phyloP scores from a whole-genome alignment of 2,113 vertebrate genomes.

The Pitta sordida region DNA sequence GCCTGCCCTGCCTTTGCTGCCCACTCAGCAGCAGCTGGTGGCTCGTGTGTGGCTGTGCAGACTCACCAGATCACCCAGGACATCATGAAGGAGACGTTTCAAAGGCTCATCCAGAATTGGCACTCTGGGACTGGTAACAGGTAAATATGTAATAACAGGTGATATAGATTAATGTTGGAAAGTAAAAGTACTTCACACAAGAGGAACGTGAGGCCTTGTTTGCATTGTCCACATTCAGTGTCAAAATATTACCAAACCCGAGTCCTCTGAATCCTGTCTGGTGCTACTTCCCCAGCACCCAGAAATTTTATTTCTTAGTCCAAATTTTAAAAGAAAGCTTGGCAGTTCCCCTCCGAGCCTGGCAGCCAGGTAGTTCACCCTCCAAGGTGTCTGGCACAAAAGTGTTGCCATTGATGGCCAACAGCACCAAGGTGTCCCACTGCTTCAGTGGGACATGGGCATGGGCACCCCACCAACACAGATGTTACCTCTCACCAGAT shows the following conservation, averaged over 20 bases:
- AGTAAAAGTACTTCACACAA: not conserved
- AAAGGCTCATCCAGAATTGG: constrained; percentile 8
- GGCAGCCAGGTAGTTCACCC: rapidly evolving
- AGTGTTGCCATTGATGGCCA: rapidly evolving
- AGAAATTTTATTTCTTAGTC: not conserved
- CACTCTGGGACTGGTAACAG: constrained; percentile 14
- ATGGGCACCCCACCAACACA: rapidly evolving
- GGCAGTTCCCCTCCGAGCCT: rapidly evolving
- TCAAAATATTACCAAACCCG: not conserved
- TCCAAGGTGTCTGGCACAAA: rapidly evolving
- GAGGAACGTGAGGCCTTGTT: rapidly evolving
- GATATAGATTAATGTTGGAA: rapidly evolving
- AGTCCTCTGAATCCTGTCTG: rapidly evolving
- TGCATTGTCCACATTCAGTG: not conserved
- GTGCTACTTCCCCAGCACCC: not conserved
- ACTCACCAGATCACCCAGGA: constrained; percentile 57
- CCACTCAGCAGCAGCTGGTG: not conserved
- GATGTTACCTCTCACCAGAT: not conserved
- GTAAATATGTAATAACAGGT: not conserved
- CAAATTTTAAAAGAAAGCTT: not conserved
- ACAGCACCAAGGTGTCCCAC: not conserved
- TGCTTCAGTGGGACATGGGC: no score
- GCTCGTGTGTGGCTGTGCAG: rapidly evolving
- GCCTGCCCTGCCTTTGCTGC: not conserved
- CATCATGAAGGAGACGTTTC: not conserved